These are phyloP conservation scores for Agonum fuliginosum DNA, from an alignment of 2,888 invertebrate species.

Conservation along the genomic window DNA sequence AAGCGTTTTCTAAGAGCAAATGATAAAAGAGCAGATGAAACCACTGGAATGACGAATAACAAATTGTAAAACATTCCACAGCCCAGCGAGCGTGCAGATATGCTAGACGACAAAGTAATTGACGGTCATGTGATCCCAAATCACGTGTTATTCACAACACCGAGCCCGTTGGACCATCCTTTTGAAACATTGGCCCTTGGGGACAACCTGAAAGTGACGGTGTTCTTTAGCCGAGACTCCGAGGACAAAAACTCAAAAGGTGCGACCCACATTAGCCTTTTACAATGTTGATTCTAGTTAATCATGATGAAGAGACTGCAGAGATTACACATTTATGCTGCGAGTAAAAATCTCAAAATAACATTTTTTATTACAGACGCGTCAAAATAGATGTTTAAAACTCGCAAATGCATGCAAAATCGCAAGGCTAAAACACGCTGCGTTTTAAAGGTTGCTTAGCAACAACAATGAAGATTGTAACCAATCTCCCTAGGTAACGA, in stretches of 20 bases:
- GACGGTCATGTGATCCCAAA: constrained; percentile 93
- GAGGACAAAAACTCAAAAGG: constrained; percentile 69
- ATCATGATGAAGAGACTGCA: not conserved
- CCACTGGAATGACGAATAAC: not conserved
- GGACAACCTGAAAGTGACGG: constrained; percentile 88
- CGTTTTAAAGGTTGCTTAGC: too few species aligned
- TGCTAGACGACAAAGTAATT: constrained; percentile 89
- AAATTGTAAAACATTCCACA: constrained; percentile 66
- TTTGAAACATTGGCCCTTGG: constrained; percentile 88
- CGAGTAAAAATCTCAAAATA: not conserved
- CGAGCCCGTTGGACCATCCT: constrained; percentile 83
- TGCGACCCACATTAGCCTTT: constrained; percentile 2
- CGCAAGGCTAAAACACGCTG: too few species aligned
- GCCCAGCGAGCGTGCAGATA: constrained; percentile 82
- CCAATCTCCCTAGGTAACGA: too few species aligned
- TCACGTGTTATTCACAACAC: constrained; percentile 89
- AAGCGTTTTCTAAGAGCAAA: not conserved
- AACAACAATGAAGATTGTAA: too few species aligned
- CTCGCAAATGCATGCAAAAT: too few species aligned
- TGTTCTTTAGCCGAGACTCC: constrained; percentile 84
- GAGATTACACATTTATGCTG: not conserved
- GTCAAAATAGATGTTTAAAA: too few species aligned
- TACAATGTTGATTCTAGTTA: not conserved
- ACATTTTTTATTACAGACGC: too few species aligned
- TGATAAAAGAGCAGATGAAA: not conserved